phyloP scores from a whole-genome alignment of 2,113 vertebrate genomes.

The Perca schrenkii region DNA sequence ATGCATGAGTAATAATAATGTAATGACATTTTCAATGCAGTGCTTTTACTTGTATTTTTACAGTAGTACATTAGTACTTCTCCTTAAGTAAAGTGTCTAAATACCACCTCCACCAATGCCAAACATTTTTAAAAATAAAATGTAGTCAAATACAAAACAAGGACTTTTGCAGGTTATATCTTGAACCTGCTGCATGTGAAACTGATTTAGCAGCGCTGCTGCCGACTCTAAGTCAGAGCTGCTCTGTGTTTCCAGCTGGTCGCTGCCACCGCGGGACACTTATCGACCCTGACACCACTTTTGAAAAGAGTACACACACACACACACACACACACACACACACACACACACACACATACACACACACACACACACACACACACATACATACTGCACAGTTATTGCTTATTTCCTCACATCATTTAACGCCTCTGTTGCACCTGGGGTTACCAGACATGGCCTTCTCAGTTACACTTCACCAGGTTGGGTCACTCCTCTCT shows the following conservation, averaged over 20 bases:
- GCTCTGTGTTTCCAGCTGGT: conserved; percentile 55
- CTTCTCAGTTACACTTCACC: conserved; percentile 69
- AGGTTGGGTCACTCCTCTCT: conserved; percentile 48
- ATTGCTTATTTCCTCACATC: conserved; percentile 71
- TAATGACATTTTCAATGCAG: neutral
- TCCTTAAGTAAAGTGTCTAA: neutral
- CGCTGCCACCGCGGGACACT: conserved; percentile 43
- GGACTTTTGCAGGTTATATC: neutral
- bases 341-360: conserved; percentile 10
- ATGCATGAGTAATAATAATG: neutral
- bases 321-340: conserved; percentile 24
- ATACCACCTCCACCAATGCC: neutral
- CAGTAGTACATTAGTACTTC: neutral
- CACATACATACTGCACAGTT: conserved; percentile 27
- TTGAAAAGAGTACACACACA: conserved; percentile 16
- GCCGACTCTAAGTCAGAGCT: conserved; percentile 3
- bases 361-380: conserved; percentile 23
- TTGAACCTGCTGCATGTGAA: conserved; percentile 43
- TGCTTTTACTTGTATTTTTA: neutral
- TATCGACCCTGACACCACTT: conserved; percentile 54
- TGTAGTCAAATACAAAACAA: neutral
- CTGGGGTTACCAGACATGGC: conserved; percentile 66
- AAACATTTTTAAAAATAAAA: neutral
- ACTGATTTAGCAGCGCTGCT: conserved; percentile 12
- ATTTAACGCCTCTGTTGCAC: conserved; percentile 65